Evolutionary conservation across 2,113 vertebrate species (phyloP).

Genomic region (Burhinus bistriatus): DNA sequence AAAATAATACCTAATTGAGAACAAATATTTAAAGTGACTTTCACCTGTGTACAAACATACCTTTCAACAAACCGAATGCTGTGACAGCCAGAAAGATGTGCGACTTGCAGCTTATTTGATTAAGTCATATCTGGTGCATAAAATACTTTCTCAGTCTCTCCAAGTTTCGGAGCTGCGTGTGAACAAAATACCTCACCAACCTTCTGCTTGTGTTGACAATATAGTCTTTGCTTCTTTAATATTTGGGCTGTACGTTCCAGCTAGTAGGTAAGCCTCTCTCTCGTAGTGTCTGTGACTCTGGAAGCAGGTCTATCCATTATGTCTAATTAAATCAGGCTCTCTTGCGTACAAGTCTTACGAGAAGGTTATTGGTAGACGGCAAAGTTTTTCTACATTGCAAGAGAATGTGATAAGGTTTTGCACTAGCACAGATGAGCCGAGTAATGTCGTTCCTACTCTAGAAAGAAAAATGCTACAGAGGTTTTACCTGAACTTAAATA

Average conservation of each 20-base stretch:
- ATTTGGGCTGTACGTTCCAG: not conserved
- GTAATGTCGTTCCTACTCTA: not conserved
- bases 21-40: conserved; percentile 42
- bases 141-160: not conserved
- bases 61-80: not conserved
- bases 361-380: not conserved
- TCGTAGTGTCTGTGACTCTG: not conserved
- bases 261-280: not conserved
- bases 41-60: not conserved
- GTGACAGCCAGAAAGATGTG: not conserved
- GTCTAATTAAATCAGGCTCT: not conserved
- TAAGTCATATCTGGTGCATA: not conserved
- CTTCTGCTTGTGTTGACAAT: not conserved
- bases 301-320: not conserved
- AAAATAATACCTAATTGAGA: not conserved
- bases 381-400: not conserved
- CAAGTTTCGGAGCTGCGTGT: not conserved
- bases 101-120: not conserved
- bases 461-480: not conserved
- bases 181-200: not conserved
- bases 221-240: not conserved
- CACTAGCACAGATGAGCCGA: not conserved
- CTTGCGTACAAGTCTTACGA: not conserved
- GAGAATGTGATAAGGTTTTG: not conserved
- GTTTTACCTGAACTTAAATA: not conserved